Conservation (phyloP, 2,888 invertebrate species). For the Harpagoxenus sublaevis region DNA sequence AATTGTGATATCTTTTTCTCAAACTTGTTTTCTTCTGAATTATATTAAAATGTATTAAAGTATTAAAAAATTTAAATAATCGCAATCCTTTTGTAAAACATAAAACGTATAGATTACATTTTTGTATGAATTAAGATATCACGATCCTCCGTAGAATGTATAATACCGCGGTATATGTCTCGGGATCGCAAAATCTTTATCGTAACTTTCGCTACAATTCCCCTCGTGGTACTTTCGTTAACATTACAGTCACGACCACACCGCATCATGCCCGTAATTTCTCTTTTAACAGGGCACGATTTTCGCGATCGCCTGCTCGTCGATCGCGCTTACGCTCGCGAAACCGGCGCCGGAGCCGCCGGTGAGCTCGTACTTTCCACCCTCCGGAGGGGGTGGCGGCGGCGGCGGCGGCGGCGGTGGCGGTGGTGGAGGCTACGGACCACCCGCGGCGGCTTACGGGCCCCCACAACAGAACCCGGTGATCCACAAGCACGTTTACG, state of each 20-base stretch:
- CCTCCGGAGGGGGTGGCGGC: conserved; percentile 76
- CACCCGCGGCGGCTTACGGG: conserved; percentile 82
- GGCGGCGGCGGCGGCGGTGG: conserved; percentile 58
- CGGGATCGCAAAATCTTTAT: neutral
- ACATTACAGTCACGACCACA: conserved; percentile 6
- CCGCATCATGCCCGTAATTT: neutral
- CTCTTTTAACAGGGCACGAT: conserved; percentile 53
- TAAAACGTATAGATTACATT: neutral
- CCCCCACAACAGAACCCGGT: conserved; percentile 90
- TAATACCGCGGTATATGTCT: neutral
- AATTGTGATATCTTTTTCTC: too few species aligned
- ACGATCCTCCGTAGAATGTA: neutral
- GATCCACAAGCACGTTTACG: conserved; percentile 96
- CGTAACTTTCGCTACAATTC: conserved; percentile 25
- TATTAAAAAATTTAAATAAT: neutral
- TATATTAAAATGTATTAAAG: neutral
- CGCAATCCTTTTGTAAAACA: neutral
- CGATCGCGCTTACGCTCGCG: conserved; percentile 68
- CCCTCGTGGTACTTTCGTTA: neutral
- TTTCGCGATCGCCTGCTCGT: conserved; percentile 56
- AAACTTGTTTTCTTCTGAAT: neutral
- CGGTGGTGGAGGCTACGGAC: conserved; percentile 67
- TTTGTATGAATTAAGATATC: too few species aligned
- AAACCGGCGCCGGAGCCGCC: conserved; percentile 88
- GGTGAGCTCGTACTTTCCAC: conserved; percentile 86